Evolutionary conservation across 2,797 vertebrate genomes (phyloP), one percentile per base, ranked within the genome.

Genomic region (Coranthus polyacanthus): DNA sequence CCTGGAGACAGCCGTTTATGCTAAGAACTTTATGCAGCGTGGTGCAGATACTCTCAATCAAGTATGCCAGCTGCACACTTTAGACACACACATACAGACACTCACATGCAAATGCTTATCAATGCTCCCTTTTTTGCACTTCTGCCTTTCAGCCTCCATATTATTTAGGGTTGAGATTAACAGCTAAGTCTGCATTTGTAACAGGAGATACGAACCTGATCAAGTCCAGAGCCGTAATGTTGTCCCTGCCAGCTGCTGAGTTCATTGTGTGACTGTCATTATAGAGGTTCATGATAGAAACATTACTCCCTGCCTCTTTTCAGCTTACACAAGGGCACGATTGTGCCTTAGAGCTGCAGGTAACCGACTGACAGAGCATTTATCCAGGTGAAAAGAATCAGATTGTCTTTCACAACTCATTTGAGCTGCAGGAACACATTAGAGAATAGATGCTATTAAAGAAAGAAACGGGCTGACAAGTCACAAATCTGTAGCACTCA

Each of bases 241-340:
- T 36, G 38, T 62, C 52, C 47, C 12, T 46, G 22, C 44, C 72
- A 26, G 55, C 68, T 65, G 57, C 61, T 58, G 51, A 57, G 42
- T 43, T 79, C 64, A 75, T 84, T 83, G 86, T 87, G 54, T 64
- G 67, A 57, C 36, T 47, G 55, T 63, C 80, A 71, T 72, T 88
- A 53, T 34, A 54, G 53, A 57, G 51, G 49, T 51, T 74, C 49
- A 52, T 61, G 24, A 6, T 64, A 49, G 79, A 82, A 91, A 90
- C 67, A 17, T 29, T 66, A 89, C 60, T 83, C 81, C 42, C 10
- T 36, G 44, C 21, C 45, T 80, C 59, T 36, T 60, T 58, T 79
- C 79, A 62, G 58, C 58, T 64, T 67, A 49, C 79, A 90, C 73
- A 88, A 79, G 76, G 58, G 43, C 47, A 38, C 29, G 68, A 86